Base-by-base conservation (phyloP, 2,888 invertebrate species). In the Luffia ferchaultella region DNA sequence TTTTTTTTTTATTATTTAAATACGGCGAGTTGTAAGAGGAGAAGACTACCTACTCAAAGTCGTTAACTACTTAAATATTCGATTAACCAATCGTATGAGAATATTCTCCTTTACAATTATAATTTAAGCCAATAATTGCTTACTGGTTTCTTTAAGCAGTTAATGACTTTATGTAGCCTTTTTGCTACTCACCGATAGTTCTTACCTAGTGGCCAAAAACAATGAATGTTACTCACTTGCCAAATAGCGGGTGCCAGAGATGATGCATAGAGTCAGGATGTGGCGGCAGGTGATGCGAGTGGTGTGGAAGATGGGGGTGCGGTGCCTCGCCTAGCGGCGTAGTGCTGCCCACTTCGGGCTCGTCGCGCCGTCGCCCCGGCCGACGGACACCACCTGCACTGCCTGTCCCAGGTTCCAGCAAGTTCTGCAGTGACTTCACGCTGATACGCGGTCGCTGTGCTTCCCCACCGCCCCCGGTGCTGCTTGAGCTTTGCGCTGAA, bases 241-340 rank as follows among this genome's bases (percentile, higher is more conserved):
- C 91, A 72, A 93, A 93, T 47, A 93, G 85, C 50, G 93, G 93
- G 80, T 93, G 93, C 93, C 93, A 93, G 48, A 93, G 79, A 57
- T 91, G 90, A 62, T 89, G 87, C 60, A 89, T 87, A 46, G 88
- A 83, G 30, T 30, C 30, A 3, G 30, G 5, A 57, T 87, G 86
- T 52, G 78, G 77, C 55, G 85, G 85, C 58, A 78, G 78, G 62
- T 76, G 76, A 16, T 76, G 73, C 18, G 62, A n/a, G n/a, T n/a
- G n/a, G 57, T 87, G 86, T 52, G 78, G 77, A 55, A 85, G 85
- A 58, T 78, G 78, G 62, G 76, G 76, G 16, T 76, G 73, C 18
- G 62, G 71, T 30, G 66, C 70, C 60, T 88, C 89, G 2, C 87
- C 80, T 52, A 85, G 85, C 57, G 85, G 85, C 48, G 88, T 88